Base-by-base conservation (phyloP, 2,797 vertebrate genomes). In the Tadarida brasiliensis region DNA sequence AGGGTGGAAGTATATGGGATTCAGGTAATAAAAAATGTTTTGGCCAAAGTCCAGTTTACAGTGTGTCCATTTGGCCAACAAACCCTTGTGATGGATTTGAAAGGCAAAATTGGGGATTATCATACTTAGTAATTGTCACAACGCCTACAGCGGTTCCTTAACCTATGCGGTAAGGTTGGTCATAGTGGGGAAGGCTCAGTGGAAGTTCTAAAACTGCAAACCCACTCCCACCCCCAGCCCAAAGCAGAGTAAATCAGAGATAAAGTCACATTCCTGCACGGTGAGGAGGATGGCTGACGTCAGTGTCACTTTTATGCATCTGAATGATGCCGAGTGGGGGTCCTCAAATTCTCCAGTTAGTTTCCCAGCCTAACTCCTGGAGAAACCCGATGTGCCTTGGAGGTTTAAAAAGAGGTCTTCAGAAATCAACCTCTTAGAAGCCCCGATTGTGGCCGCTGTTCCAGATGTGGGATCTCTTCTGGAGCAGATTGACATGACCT, bases 161-260 rank as follows among this genome's bases (percentile, higher is more conserved):
- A 49, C 30, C 19, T 28, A 1, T 57, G 39, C 17, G 16, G 3
- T 73, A 70, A 82, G 26, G 30, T 68, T 26, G 82, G 33, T 67
- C 19, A 56, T 19, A 30, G 67, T 44, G 28, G 33, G 26, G 10
- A 80, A 83, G 44, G 56, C 61, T 54, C 77, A 94, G 4, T 19
- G 1, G 54, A 87, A 68, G 30, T 24, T 67, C 54, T 61, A 10
- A 26, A 30, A 90, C 39, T 71, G 8, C 14, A 54, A 70, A 56
- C 30, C 7, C 44, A 81, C 26, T 24, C 49, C 54, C 15, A 51
- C 0, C 22, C n/a, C 26, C 47, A 61, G 17, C 22, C 47, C 20
- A 63, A 94, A 96, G 11, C 16, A 92, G 57, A 73, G 49, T 30
- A 67, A 78, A 47, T 87, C 26, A 65, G 85, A 95, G 82, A 22